Evolutionary conservation across 2,797 vertebrate species (phyloP).

Genomic region (Sebastes baramenuke): DNA sequence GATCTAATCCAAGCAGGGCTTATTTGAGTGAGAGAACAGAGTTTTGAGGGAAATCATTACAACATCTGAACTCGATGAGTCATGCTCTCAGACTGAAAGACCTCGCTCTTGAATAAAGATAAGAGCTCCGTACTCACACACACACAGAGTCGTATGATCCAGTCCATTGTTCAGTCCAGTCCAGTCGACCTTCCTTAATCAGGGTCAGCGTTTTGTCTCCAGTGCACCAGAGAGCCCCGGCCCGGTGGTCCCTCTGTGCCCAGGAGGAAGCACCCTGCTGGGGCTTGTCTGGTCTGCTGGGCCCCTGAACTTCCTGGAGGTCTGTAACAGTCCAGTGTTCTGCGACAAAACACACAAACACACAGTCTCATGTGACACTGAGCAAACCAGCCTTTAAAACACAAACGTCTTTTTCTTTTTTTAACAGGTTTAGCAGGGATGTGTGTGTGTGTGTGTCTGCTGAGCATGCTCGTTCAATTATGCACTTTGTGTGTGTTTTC

Average conservation of each 20-base stretch:
- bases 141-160: neutral
- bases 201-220: neutral
- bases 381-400: neutral
- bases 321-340: conserved; percentile 21
- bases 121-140: neutral
- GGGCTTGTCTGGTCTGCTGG: conserved; percentile 27
- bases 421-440: neutral
- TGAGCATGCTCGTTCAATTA: neutral
- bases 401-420: neutral
- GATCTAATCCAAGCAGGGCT: rapidly evolving
- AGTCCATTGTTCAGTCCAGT: neutral
- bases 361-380: conserved; percentile 11
- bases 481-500: conserved; percentile 8
- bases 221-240: neutral
- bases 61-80: too few relatives aligned
- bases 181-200: neutral
- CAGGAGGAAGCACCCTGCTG: conserved; percentile 58
- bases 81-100: too few relatives aligned
- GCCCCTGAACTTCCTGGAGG: conserved; percentile 34
- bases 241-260: conserved; percentile 41
- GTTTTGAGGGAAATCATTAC: too few relatives aligned
- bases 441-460: neutral
- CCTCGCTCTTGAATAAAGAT: too few relatives aligned
- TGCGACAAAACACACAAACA: conserved; percentile 18
- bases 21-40: too few relatives aligned